Evolutionary conservation across 2,113 vertebrate species (phyloP).

Genomic region (Tachuris rubrigastra): DNA sequence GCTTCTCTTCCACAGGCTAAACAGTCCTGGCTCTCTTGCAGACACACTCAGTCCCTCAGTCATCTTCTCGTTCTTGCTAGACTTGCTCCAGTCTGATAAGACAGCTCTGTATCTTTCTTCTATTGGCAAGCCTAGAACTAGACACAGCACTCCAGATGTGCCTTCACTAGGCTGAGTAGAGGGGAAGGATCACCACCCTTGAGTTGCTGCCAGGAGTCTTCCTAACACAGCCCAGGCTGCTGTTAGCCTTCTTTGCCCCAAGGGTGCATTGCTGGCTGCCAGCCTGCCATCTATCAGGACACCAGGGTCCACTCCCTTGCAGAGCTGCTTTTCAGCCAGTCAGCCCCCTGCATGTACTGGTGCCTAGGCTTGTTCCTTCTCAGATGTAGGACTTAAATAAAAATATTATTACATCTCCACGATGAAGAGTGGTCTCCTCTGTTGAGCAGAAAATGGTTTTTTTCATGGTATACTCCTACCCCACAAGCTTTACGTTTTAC

Average conservation of each 20-base stretch:
- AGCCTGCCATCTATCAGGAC: not conserved
- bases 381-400: not conserved
- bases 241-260: not conserved
- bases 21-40: not conserved
- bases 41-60: not conserved
- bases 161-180: not conserved
- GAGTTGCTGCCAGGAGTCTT: not conserved
- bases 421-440: not conserved
- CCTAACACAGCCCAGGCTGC: not conserved
- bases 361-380: not conserved
- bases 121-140: not conserved
- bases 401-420: not conserved
- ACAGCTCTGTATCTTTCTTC: not conserved
- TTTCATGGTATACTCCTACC: not conserved
- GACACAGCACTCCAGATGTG: not conserved
- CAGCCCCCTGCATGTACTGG: not conserved
- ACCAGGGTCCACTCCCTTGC: not conserved
- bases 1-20: not conserved
- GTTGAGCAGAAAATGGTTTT: not conserved
- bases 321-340: not conserved
- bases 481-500: not conserved
- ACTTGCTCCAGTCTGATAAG: not conserved
- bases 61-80: not conserved
- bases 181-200: not conserved
- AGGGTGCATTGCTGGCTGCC: not conserved